Evolutionary conservation across 2,113 vertebrate genomes (phyloP), one percentile per base, ranked within the genome.

Genomic region (Centropus bengalensis): DNA sequence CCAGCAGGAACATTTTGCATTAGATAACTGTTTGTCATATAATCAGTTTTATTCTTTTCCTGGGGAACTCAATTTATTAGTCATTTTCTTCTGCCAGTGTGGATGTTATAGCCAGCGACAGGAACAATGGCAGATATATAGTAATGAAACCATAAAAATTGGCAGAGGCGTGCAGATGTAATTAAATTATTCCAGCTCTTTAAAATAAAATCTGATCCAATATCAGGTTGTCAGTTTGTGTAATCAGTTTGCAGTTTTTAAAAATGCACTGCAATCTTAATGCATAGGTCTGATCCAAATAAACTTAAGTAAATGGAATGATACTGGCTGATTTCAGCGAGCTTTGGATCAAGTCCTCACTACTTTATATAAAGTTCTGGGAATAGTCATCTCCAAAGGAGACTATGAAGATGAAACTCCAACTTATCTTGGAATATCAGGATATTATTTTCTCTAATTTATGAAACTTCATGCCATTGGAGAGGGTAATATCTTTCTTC

Each of bases 111-210:
- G 79, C 15, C 36, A 80, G 62, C 69, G 75, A 85, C 91, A 95
- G 47, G 74, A 94, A 90, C 83, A 94, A 89, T 82, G 54, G 74
- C 54, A 87, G 90, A 93, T 86, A 88, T 59, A 77, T 40, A 81
- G 44, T 63, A 77, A 86, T 78, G 84, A 95, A 92, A 23, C 68
- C 24, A 62, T 60, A 82, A 69, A 79, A 96, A 91, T 86, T 95
- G 89, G 87, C 82, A 96, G 56, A 89, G 79, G 47, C 2, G 3
- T 89, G 49, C 24, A 92, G 54, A 79, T 58, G 74, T 68, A 96
- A 90, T 93, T 91, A 89, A 92, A 96, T 94, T 95, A 94, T 89
- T 94, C 62, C 24, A 81, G 18, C 23, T 86, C 33, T 91, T 96
- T 93, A 88, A 92, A 93, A 79, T 30, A 93, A 94, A 86, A 91